A percentile compares a stretch with the other conserved stretches of the same genome.
These are phyloP conservation scores for Prorops nasuta DNA, from an alignment of 1,140 invertebrate genomes.

Conservation along the genomic window DNA sequence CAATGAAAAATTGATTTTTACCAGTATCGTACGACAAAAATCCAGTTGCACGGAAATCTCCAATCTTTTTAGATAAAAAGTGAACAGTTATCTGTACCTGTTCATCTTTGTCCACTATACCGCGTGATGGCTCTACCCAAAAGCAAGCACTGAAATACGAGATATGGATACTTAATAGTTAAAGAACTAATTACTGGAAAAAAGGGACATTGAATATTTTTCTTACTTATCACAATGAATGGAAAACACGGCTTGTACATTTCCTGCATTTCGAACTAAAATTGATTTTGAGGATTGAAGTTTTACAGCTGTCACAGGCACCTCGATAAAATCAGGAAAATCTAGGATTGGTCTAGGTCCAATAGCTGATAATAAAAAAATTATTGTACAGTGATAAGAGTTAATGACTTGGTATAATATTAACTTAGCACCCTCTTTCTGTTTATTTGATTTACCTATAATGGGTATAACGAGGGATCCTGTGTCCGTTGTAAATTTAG, in stretches of 20 bases:
- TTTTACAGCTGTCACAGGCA: slow-evolving; percentile 49
- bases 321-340: slow-evolving; percentile 52
- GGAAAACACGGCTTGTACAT: slow-evolving; percentile 37
- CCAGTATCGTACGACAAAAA: slow-evolving; percentile 49
- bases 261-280: slow-evolving; percentile 49
- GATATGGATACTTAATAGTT: not conserved
- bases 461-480: slow-evolving; percentile 38
- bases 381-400: not conserved
- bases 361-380: slow-evolving; percentile 31
- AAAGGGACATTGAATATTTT: not conserved
- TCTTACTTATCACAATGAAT: slow-evolving; percentile 35
- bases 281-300: slow-evolving; percentile 41
- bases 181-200: not conserved
- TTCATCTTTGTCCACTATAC: slow-evolving; percentile 39
- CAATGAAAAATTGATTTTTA: slow-evolving; percentile 20
- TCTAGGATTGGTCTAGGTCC: slow-evolving; percentile 50
- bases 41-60: slow-evolving; percentile 33
- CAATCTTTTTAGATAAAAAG: slow-evolving; percentile 33
- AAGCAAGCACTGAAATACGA: slow-evolving; percentile 37
- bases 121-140: slow-evolving; percentile 42
- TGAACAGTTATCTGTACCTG: slow-evolving; percentile 34
- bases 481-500: slow-evolving; percentile 36
- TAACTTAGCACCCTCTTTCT: no score
- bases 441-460: slow-evolving; percentile 36
- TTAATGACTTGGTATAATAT: slow-evolving; percentile 10